Evolutionary conservation across 1,140 invertebrate species (phyloP).

Genomic region (Glossosoma conforme): DNA sequence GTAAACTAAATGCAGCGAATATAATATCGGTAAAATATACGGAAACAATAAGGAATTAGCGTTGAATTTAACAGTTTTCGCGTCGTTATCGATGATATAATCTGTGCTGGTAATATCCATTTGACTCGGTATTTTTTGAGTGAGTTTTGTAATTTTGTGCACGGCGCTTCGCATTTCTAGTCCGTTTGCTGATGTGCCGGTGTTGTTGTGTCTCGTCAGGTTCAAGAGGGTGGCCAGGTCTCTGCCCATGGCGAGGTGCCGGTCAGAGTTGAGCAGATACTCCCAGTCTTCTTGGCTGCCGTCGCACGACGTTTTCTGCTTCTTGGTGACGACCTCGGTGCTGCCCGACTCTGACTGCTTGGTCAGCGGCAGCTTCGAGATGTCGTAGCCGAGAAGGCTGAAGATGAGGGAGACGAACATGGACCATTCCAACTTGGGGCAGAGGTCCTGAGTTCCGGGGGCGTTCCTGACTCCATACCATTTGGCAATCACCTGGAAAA

Average conservation of each 20-base stretch:
- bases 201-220: conserved; percentile 28
- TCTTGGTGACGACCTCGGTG: conserved; percentile 52
- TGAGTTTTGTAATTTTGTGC: conserved; percentile 17
- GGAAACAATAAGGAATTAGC: conserved; percentile 65
- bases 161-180: conserved; percentile 10
- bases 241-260: conserved; percentile 45
- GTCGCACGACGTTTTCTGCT: conserved; percentile 56
- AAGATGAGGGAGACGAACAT: conserved; percentile 67
- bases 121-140: conserved; percentile 7
- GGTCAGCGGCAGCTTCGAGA: conserved; percentile 55
- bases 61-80: conserved; percentile 54
- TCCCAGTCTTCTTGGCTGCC: conserved; percentile 74
- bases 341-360: conserved; percentile 48
- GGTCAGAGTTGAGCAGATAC: conserved; percentile 59
- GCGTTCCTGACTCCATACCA: conserved; percentile 87
- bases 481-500: conserved; percentile 61
- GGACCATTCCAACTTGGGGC: conserved; percentile 74
- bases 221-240: conserved; percentile 40
- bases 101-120: conserved; percentile 28
- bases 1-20: conserved; percentile 81
- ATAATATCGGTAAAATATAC: conserved; percentile 70
- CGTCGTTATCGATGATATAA: conserved; percentile 28
- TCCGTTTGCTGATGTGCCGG: conserved; percentile 7
- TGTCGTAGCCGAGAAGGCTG: conserved; percentile 69
- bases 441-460: conserved; percentile 75